These are phyloP conservation scores for Furcifer pardalis DNA, from an alignment of 2,797 vertebrate species.

Conservation along the genomic window DNA sequence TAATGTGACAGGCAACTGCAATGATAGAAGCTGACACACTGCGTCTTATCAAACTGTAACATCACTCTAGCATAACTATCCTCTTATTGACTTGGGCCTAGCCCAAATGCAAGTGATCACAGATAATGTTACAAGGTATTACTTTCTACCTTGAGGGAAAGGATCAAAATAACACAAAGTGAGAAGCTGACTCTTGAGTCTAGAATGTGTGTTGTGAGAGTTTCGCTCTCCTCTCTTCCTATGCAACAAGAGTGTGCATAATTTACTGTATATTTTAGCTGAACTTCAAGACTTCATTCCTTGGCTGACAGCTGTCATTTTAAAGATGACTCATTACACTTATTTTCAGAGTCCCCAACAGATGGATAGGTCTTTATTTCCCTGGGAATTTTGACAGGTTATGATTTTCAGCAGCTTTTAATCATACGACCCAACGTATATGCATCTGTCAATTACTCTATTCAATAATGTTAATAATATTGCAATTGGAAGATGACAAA, in stretches of 20 bases:
- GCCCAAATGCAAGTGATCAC: conserved; percentile 52
- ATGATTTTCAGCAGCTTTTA: conserved; percentile 72
- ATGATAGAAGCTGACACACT: conserved; percentile 47
- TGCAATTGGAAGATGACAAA: conserved; percentile 62
- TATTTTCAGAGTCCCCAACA: conserved; percentile 67
- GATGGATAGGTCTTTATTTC: conserved; percentile 73
- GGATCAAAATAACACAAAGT: conserved; percentile 58
- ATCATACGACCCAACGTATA: conserved; percentile 73
- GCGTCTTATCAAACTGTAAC: conserved; percentile 48
- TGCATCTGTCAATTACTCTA: conserved; percentile 73
- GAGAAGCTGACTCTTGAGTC: conserved; percentile 15
- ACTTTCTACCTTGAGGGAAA: conserved; percentile 44
- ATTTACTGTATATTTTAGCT: conserved; percentile 46
- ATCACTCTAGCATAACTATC: conserved; percentile 34
- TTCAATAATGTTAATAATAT: conserved; percentile 69
- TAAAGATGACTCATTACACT: conserved; percentile 72
- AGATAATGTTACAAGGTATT: conserved; percentile 44
- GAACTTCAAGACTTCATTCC: conserved; percentile 60
- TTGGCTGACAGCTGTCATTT: conserved; percentile 71
- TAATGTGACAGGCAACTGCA: conserved; percentile 61
- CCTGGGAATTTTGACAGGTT: conserved; percentile 68
- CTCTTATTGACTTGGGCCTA: conserved; percentile 47
- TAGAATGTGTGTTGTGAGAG: conserved; percentile 9
- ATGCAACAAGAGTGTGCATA: conserved; percentile 11
- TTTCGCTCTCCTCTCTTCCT: not conserved